These are phyloP conservation scores for Patagioenas fasciata DNA, from an alignment of 2,113 vertebrate species.

Conservation along the genomic window DNA sequence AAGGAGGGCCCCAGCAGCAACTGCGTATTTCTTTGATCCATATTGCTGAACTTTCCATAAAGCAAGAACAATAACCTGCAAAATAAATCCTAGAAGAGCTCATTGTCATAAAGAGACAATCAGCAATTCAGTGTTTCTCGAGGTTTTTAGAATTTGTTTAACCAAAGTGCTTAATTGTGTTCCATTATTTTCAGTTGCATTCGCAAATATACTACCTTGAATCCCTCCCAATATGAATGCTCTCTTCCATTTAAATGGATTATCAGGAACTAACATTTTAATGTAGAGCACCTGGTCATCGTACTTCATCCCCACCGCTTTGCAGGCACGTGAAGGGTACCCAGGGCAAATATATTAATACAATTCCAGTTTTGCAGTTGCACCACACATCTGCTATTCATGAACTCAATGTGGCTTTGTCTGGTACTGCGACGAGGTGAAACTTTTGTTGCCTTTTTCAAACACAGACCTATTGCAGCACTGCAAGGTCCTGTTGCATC, in stretches of 20 bases:
- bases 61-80: not conserved
- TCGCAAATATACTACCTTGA: not conserved
- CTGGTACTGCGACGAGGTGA: not conserved
- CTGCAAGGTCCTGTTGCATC: conserved; percentile 25
- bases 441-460: not conserved
- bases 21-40: not conserved
- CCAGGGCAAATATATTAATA: not conserved
- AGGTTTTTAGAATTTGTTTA: not conserved
- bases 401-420: not conserved
- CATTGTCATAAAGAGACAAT: not conserved
- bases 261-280: not conserved
- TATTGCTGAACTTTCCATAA: not conserved
- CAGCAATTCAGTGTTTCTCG: not conserved
- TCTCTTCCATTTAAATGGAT: not conserved
- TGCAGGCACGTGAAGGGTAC: not conserved
- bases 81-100: not conserved
- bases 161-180: not conserved
- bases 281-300: not conserved
- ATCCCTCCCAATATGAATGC: not conserved
- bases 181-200: not conserved
- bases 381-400: not conserved
- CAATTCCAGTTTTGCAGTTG: not conserved
- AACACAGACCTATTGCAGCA: not conserved
- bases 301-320: not conserved
- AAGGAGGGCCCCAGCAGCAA: not conserved